These are phyloP conservation scores for Morinoia aosen DNA, from an alignment of 2,888 invertebrate species.

Conservation along the genomic window DNA sequence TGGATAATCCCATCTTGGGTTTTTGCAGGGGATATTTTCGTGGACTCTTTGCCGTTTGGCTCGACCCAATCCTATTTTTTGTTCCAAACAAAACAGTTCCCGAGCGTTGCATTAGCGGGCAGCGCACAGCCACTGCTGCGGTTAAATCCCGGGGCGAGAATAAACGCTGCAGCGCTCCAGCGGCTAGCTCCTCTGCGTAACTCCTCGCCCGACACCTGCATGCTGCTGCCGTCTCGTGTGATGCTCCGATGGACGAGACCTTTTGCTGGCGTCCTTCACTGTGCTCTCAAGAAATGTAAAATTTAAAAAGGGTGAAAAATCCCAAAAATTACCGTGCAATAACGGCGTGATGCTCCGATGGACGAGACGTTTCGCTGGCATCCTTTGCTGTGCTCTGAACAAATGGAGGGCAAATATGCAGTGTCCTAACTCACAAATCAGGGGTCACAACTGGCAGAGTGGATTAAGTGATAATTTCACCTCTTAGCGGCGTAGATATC, in stretches of 20 bases:
- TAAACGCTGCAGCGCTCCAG: background rate
- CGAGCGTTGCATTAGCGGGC: constrained; percentile 39
- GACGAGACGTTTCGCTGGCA: too few species aligned
- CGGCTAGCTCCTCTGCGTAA: background rate
- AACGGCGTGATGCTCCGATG: too few species aligned
- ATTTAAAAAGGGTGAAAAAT: background rate
- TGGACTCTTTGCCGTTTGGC: constrained; percentile 41
- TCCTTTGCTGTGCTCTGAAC: background rate
- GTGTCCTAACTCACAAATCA: too few species aligned
- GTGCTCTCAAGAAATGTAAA: background rate
- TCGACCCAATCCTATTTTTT: constrained; percentile 46
- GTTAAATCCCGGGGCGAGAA: background rate
- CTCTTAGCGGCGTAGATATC: too few species aligned
- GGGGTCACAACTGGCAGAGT: too few species aligned
- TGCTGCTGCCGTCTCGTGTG: background rate
- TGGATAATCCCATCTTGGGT: constrained; percentile 24
- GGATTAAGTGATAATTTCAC: too few species aligned
- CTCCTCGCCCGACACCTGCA: background rate
- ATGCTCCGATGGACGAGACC: background rate
- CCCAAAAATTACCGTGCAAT: background rate
- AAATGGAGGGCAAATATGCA: too few species aligned
- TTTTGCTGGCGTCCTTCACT: background rate
- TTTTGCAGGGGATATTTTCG: constrained; percentile 27
- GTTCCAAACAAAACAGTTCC: constrained; percentile 42
- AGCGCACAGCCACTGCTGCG: constrained; percentile 6